Percentiles rank a stretch among this genome's conserved stretches.
These are phyloP conservation scores for Caenorhabditis imperialis DNA, from an alignment of 2,888 invertebrate species.

Conservation along the genomic window DNA sequence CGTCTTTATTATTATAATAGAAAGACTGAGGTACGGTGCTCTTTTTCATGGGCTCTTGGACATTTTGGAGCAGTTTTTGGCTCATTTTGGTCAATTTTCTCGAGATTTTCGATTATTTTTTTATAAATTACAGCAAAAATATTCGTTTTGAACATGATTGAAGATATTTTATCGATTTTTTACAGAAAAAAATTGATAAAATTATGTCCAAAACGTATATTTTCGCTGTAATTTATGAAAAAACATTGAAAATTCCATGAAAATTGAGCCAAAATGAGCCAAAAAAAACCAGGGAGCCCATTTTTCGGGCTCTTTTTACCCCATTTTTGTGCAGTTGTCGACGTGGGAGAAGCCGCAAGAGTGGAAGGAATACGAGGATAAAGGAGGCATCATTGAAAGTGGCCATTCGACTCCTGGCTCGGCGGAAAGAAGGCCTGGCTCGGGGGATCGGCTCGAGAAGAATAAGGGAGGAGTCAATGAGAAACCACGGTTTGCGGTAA, in stretches of 20 bases:
- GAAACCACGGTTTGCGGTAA: constrained; percentile 18
- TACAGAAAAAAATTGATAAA: not conserved
- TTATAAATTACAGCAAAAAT: too few species aligned
- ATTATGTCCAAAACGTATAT: not conserved
- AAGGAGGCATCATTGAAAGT: too few species aligned
- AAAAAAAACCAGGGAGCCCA: too few species aligned
- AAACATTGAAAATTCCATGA: too few species aligned
- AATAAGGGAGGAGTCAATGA: constrained; percentile 22
- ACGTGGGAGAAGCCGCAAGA: constrained; percentile 27
- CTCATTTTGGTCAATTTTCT: too few species aligned
- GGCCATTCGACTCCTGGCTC: too few species aligned
- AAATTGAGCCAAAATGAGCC: too few species aligned
- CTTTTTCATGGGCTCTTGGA: too few species aligned
- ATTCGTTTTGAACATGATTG: too few species aligned
- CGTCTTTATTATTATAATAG: constrained; percentile 30
- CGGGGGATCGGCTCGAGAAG: constrained; percentile 6
- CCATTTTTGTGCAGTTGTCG: constrained; percentile 17
- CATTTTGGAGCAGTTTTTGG: too few species aligned
- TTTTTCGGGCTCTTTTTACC: not conserved
- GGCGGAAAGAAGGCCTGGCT: not conserved
- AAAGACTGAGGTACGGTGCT: constrained; percentile 28
- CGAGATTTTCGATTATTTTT: too few species aligned
- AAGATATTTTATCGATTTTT: too few species aligned
- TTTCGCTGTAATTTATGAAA: not conserved
- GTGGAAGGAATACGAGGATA: constrained; percentile 1